Base-by-base conservation (phyloP, 2,888 invertebrate species). In the Dryocosmus kuriphilus region DNA sequence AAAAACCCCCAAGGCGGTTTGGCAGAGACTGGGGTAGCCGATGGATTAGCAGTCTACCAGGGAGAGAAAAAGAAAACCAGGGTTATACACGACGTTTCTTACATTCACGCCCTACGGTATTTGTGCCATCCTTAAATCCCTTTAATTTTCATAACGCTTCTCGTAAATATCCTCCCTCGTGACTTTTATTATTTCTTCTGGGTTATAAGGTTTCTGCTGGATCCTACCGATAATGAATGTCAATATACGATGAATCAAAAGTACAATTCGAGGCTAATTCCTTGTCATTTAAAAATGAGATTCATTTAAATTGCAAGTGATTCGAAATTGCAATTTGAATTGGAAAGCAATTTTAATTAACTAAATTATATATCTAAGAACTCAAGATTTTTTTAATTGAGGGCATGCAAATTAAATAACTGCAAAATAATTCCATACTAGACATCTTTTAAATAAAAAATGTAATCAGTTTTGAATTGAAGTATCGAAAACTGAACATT, bases 101-200 rank as follows among this genome's bases (percentile, higher is more conserved):
- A 83, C 82, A 82, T 80, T 81, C 83, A 79, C 79, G 79, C 79
- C 81, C 83, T 76, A 77, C 75, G 78, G 79, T 78, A 78, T 80
- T 41, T 57, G 77, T 79, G 82, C 80, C 85, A 84, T 85, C 84
- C 81, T n/a, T n/a, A n/a, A 85, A 84, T 85, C 83, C 81, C 86
- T 88, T 89, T 88, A 87, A 89, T 88, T 87, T 86, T 85, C 84
- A 87, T 86, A 85, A 86, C 85, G 35, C 76, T 74, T 74, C 75
- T 84, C 86, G 81, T 87, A 88, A 88, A 88, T 86, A 84, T 83
- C 81, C 79, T 82, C 63, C 63, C 55, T 22, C 22, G 9, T 22
- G 55, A 22, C 22, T 57, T 57, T 57, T 57, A 22, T 57, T 57
- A 57, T 57, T 57, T 24, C 11, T 24, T 57, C 22, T 22, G 11